Evolutionary conservation across 1,140 invertebrate species (phyloP).

Genomic region (Rhizoglyphus robini): DNA sequence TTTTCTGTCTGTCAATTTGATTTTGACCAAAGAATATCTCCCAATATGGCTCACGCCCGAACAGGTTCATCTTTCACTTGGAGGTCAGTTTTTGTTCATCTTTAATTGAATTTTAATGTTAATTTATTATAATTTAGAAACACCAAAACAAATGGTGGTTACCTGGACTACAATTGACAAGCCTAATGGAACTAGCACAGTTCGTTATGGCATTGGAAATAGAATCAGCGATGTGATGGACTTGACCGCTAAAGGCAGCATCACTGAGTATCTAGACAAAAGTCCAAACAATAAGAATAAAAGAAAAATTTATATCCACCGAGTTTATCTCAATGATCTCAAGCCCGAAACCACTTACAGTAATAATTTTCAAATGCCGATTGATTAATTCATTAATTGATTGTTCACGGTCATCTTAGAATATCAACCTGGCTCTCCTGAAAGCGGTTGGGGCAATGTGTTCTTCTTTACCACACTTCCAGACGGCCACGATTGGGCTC

Average conservation of each 20-base stretch:
- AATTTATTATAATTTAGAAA: too few relatives aligned
- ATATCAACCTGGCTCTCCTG: not conserved
- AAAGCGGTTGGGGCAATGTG: conserved; percentile 21
- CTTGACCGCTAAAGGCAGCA: conserved; percentile 43
- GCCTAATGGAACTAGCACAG: too few relatives aligned
- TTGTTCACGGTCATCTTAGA: not conserved
- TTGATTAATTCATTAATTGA: not conserved
- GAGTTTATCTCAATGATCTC: conserved; percentile 47
- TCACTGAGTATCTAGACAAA: conserved; percentile 55
- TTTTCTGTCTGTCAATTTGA: too few relatives aligned
- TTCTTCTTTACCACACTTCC: conserved; percentile 22
- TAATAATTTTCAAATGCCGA: conserved; percentile 40
- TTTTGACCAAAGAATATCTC: too few relatives aligned
- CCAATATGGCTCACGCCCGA: too few relatives aligned
- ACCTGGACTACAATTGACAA: conserved; percentile 90
- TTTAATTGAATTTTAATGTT: too few relatives aligned
- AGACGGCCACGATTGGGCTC: conserved; percentile 17
- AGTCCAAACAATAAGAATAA: too few relatives aligned
- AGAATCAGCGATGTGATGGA: too few relatives aligned
- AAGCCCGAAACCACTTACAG: conserved; percentile 47
- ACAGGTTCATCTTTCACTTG: too few relatives aligned
- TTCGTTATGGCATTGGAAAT: too few relatives aligned
- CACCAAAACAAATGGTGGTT: too few relatives aligned
- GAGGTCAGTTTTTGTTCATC: too few relatives aligned
- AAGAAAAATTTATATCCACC: conserved; percentile 64